phyloP scores from a whole-genome alignment of 2,797 vertebrate species.

The Pseudomugil gertrudae region DNA sequence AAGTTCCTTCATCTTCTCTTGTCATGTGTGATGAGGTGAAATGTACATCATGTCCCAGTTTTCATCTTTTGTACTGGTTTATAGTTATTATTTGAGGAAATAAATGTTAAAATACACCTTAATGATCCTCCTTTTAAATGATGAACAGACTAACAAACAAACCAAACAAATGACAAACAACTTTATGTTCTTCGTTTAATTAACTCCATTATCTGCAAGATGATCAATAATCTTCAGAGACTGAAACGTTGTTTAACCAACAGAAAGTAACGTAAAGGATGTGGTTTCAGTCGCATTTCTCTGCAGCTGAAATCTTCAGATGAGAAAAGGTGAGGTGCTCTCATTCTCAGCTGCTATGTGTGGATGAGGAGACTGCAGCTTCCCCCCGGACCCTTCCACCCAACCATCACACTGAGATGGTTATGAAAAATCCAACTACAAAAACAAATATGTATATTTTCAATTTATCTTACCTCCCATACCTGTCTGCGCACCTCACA shows the following conservation, averaged over 20 bases:
- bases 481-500: slow-evolving; percentile 71
- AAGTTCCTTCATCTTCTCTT: no score
- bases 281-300: slow-evolving; percentile 89
- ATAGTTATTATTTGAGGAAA: no score
- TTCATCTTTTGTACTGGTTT: no score
- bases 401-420: slow-evolving; percentile 55
- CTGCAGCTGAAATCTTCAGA: slow-evolving; percentile 82
- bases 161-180: no score
- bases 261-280: slow-evolving; percentile 91
- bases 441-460: slow-evolving; percentile 82
- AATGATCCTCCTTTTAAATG: no score
- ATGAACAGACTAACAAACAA: no score
- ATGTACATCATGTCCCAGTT: no score
- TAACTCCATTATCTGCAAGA: no score
- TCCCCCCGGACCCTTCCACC: slow-evolving; percentile 25
- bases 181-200: no score
- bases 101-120: no score
- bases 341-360: slow-evolving; percentile 47
- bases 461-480: slow-evolving; percentile 81
- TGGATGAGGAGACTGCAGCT: slow-evolving; percentile 34
- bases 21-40: no score
- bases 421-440: slow-evolving; percentile 73
- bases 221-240: no score
- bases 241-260: slow-evolving; percentile 86
- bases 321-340: slow-evolving; percentile 65